phyloP scores from a whole-genome alignment of 2,113 vertebrate genomes.

The Nicator chloris region DNA sequence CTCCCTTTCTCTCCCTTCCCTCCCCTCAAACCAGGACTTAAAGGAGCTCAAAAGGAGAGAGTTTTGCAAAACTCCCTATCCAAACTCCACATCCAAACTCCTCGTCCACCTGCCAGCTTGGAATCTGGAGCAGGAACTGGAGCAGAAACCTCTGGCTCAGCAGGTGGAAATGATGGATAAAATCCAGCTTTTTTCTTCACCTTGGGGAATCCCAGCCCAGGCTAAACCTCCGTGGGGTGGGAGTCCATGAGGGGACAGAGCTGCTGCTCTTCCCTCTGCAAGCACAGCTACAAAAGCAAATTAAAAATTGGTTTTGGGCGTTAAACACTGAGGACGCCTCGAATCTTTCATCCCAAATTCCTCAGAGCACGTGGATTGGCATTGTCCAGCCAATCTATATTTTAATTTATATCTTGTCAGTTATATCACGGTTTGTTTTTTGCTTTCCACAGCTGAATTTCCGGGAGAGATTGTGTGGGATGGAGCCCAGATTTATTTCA shows the following conservation, averaged over 20 bases:
- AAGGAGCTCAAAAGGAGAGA: not conserved
- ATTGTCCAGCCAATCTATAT: rapidly evolving
- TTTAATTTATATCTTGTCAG: not conserved
- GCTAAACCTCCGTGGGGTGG: too few relatives aligned
- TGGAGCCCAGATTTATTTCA: not conserved
- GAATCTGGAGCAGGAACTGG: too few relatives aligned
- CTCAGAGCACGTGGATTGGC: not conserved
- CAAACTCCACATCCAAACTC: too few relatives aligned
- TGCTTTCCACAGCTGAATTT: not conserved
- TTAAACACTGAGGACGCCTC: not conserved
- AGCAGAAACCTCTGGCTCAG: too few relatives aligned
- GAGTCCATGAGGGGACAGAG: too few relatives aligned
- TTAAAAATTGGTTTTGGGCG: not conserved
- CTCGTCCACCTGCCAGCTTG: too few relatives aligned
- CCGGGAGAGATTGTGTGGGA: not conserved
- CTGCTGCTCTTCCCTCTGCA: too few relatives aligned
- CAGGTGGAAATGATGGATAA: too few relatives aligned
- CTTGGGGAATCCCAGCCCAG: too few relatives aligned
- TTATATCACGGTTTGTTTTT: not conserved
- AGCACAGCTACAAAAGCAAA: too few relatives aligned
- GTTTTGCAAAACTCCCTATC: not conserved
- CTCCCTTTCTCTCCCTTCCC: not conserved
- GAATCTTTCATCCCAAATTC: not conserved
- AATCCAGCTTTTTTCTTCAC: too few relatives aligned
- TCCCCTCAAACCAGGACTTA: not conserved